Base-by-base conservation (phyloP, 2,888 invertebrate species). In the Nemoura dubitans region DNA sequence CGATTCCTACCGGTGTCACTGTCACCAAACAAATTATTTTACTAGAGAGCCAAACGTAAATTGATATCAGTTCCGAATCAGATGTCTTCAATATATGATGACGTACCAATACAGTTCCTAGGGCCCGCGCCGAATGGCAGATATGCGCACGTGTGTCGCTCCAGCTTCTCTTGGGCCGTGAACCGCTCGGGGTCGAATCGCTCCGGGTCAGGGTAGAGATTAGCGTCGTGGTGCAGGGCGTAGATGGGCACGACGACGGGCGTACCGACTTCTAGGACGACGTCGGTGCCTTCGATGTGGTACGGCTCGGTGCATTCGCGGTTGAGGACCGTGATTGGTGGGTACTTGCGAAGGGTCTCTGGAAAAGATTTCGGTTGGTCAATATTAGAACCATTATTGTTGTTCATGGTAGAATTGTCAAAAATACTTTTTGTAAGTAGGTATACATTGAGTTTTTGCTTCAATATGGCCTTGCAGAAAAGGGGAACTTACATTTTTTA, bases 301-400 rank as follows among this genome's bases (percentile, higher is more conserved):
- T 93, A 94, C 14, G 91, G 90, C 88, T 92, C 91, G n/a, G 92
- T 93, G 89, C 93, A 93, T 89, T 92, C 92, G 82, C 94, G 90
- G 21, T 92, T 90, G 84, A 93, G 90, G 29, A 92, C 90, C 0
- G 93, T 92, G 0, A 93, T 93, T 6, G 94, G 93, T 7, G 94
- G 94, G 90, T 94, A 93, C 90, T 94, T 93, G 77, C 94, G 91
- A 89, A 94, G 90, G 0, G 94, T 93, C 90, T 94, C 94, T 93
- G 90, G 78, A 91, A 91, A 36, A 36, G n/a, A n/a, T n/a, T n/a
- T n/a, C n/a, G n/a, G n/a, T n/a, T n/a, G n/a, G n/a, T n/a, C n/a
- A n/a, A n/a, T n/a, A n/a, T n/a, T n/a, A n/a, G n/a, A n/a, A n/a
- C n/a, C n/a, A n/a, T n/a, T n/a, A n/a, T n/a, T n/a, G n/a, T n/a